Evolutionary conservation across 2,113 vertebrate species (phyloP).

Genomic region (Alces alces): DNA sequence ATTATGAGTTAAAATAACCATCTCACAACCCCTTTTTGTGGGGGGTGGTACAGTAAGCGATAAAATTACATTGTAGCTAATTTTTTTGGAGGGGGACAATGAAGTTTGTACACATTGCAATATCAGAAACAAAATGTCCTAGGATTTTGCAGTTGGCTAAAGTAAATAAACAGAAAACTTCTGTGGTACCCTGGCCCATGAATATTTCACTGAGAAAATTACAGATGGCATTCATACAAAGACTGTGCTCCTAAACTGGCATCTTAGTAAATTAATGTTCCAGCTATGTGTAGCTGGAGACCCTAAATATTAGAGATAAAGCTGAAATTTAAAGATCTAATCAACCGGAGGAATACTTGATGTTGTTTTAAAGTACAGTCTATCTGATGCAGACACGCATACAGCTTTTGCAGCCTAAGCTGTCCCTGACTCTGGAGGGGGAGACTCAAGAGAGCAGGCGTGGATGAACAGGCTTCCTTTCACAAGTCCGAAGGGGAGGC

Average conservation of each 20-base stretch:
- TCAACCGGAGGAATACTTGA: background rate
- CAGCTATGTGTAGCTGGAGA: background rate
- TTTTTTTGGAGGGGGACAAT: background rate
- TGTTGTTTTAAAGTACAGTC: background rate
- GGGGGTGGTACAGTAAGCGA: background rate
- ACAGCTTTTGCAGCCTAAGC: background rate
- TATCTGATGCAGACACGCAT: background rate
- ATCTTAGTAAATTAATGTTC: conserved; percentile 6
- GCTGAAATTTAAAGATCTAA: background rate
- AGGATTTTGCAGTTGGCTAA: background rate
- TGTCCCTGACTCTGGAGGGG: background rate
- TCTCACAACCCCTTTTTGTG: background rate
- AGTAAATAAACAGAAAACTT: background rate
- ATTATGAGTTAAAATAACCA: background rate
- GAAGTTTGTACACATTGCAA: background rate
- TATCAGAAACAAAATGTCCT: background rate
- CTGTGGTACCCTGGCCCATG: background rate
- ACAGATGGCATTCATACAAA: background rate
- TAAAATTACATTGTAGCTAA: background rate
- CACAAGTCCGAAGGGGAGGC: background rate
- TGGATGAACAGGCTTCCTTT: background rate
- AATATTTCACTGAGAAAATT: background rate
- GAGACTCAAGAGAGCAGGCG: background rate
- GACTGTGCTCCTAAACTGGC: background rate
- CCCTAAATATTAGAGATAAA: background rate